Base-by-base conservation (phyloP, 2,113 vertebrate species). In the Galemys pyrenaicus region DNA sequence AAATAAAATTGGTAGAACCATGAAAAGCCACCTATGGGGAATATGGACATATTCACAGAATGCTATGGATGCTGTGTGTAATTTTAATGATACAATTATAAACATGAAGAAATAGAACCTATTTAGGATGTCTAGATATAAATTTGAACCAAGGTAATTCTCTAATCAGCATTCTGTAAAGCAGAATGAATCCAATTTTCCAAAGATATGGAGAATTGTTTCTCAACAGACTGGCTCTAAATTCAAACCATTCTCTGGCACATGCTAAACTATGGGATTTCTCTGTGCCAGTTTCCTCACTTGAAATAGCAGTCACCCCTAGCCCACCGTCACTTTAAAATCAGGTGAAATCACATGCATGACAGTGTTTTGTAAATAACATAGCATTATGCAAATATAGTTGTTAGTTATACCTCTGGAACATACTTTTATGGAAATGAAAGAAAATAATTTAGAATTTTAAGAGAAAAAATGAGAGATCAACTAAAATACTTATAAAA, bases 81-180 rank as follows among this genome's bases (percentile, higher is more conserved):
- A 64, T 78, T 95, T 87, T 91, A 91, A 90, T 74, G 35, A 82
- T 73, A 88, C 5, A 71, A 44, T 78, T 94, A 51, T 91, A 80
- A 94, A 73, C 54, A 56, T 62, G 35, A 89, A 87, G 60, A 87
- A 58, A 73, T 5, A 67, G 1, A 39, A 89, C 37, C 65, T 92
- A 44, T 12, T 54, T 90, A 87, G 41, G 9, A 80, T 73, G 51
- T 89, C 19, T 37, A 91, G 41, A 82, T 35, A 79, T 85, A 60
- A 83, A 83, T 67, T 80, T 92, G 44, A 93, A 73, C 26, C 83
- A 82, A 86, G 35, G 86, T 17, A 93, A 44, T 84, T 89, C 17
- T 91, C 32, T 86, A 85, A 49, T 30, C 39, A 73, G 60, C 24
- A 82, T 22, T 79, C 35, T 65, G 2, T 75, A 95, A 79, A 89